These are phyloP conservation scores for Nymphicus hollandicus DNA, from an alignment of 2,113 vertebrate species.

Conservation along the genomic window DNA sequence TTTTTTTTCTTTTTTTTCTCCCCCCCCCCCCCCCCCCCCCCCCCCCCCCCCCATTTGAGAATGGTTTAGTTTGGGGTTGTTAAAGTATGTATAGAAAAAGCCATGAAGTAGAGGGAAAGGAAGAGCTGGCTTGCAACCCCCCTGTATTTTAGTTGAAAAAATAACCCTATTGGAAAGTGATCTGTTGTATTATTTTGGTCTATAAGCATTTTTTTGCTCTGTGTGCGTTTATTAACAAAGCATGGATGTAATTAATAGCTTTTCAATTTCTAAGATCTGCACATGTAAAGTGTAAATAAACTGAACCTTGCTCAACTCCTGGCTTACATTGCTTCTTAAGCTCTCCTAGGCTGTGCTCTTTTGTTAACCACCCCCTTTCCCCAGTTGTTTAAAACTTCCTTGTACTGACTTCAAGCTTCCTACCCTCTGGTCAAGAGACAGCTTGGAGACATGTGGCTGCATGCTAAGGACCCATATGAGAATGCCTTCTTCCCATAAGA, in stretches of 20 bases:
- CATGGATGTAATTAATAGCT: not conserved
- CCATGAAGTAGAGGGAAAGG: conserved; percentile 49
- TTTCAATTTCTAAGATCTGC: not conserved
- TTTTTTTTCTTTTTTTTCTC: too few relatives aligned
- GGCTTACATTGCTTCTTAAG: not conserved
- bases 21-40: too few relatives aligned
- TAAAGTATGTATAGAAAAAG: conserved; percentile 51
- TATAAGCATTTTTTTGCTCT: conserved; percentile 5
- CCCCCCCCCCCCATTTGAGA: not conserved
- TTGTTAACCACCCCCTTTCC: not conserved
- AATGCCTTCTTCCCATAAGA: not conserved
- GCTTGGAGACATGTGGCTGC: not conserved
- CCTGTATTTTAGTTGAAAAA: conserved; percentile 16
- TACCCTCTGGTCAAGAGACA: not conserved
- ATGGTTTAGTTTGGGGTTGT: conserved; percentile 37
- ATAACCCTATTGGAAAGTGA: conserved; percentile 2
- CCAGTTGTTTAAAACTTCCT: not conserved
- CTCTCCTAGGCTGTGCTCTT: not conserved
- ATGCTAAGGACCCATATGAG: not conserved
- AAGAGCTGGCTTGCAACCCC: conserved; percentile 11
- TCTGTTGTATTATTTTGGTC: not conserved
- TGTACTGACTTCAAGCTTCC: not conserved
- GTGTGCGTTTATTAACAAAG: not conserved
- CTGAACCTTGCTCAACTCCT: not conserved
- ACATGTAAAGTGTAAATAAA: not conserved